Evolutionary conservation across 2,113 vertebrate genomes (phyloP).

Genomic region (Piaya cayana): DNA sequence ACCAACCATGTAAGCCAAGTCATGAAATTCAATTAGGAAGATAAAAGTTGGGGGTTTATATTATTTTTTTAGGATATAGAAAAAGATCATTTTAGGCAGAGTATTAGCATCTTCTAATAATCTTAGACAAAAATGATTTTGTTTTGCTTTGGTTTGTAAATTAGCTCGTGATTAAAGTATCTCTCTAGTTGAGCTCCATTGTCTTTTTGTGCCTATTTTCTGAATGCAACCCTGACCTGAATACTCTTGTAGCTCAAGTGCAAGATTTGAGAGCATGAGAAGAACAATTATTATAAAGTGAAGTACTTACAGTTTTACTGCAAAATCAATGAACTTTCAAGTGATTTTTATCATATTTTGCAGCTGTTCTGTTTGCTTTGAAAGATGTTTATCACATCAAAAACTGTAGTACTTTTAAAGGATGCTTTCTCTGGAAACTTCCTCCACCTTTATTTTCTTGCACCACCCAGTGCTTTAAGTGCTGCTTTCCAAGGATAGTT

Average conservation of each 20-base stretch:
- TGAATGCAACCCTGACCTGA: slow-evolving; percentile 78
- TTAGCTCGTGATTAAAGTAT: slow-evolving; percentile 86
- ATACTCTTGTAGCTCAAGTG: slow-evolving; percentile 79
- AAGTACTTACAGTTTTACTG: slow-evolving; percentile 84
- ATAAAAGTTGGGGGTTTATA: slow-evolving; percentile 55
- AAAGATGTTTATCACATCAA: slow-evolving; percentile 69
- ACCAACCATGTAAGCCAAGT: slow-evolving; percentile 68
- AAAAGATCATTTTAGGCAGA: slow-evolving; percentile 76
- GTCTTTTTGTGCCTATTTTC: slow-evolving; percentile 72
- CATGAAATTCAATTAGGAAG: slow-evolving; percentile 79
- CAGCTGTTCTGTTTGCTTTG: slow-evolving; percentile 78
- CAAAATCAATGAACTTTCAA: slow-evolving; percentile 87
- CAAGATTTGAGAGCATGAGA: slow-evolving; percentile 76
- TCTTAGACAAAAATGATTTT: slow-evolving; percentile 82
- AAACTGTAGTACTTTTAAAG: slow-evolving; percentile 55
- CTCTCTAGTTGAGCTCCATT: slow-evolving; percentile 78
- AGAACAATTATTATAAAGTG: slow-evolving; percentile 83
- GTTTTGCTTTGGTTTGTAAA: slow-evolving; percentile 87
- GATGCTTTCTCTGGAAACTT: slow-evolving; percentile 63
- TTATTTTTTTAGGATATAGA: slow-evolving; percentile 29
- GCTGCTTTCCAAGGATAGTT: neutral
- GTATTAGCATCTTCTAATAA: slow-evolving; percentile 85
- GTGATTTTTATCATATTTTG: slow-evolving; percentile 83
- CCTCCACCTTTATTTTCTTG: slow-evolving; percentile 39
- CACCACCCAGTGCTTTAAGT: neutral